Evolutionary conservation across 2,888 invertebrate genomes (phyloP).

Genomic region (Eubasilissa splendida): DNA sequence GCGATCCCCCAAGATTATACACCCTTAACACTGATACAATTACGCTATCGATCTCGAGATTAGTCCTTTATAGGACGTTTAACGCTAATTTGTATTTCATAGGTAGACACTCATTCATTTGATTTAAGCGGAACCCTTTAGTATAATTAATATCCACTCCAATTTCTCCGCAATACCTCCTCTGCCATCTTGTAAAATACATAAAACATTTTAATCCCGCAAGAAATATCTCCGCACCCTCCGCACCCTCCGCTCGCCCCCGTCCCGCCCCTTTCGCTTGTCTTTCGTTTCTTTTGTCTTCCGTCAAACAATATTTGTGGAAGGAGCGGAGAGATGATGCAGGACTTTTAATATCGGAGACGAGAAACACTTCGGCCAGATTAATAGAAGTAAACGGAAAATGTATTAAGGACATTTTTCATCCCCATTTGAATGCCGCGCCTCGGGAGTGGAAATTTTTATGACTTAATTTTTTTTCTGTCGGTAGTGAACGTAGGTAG

Average conservation of each 20-base stretch:
- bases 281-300: constrained; percentile 28
- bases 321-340: background rate
- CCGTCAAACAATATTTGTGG: constrained; percentile 33
- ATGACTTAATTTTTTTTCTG: too few species aligned
- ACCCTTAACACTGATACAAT: too few species aligned
- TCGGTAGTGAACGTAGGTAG: too few species aligned
- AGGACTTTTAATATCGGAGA: constrained; percentile 30
- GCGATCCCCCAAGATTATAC: too few species aligned
- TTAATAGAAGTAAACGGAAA: constrained; percentile 22
- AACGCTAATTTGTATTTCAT: too few species aligned
- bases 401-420: background rate
- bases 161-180: constrained; percentile 3
- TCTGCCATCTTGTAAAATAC: background rate
- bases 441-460: too few species aligned
- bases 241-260: background rate
- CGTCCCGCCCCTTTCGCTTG: constrained; percentile 1
- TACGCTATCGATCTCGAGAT: too few species aligned
- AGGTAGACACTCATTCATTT: background rate
- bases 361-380: background rate
- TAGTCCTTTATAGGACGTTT: too few species aligned
- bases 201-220: constrained; percentile 20
- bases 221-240: constrained; percentile 1
- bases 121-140: background rate
- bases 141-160: constrained; percentile 14
- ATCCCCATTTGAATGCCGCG: background rate